Evolutionary conservation across 2,888 invertebrate species (phyloP).

Genomic region (Eurytoma adleriae): DNA sequence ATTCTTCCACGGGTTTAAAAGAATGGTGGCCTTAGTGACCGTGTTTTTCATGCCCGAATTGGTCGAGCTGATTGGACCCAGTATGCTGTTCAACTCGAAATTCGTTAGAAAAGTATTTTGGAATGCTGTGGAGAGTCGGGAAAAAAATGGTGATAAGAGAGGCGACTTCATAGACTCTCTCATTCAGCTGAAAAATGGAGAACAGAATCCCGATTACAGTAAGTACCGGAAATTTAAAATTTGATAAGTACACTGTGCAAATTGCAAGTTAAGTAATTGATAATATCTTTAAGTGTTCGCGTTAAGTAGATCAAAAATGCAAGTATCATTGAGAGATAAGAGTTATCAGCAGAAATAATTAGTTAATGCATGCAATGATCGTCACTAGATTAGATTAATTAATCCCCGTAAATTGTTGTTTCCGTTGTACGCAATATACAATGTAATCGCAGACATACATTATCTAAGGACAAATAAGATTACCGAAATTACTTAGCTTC

Average conservation of each 20-base stretch:
- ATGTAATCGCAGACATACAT: too few relatives aligned
- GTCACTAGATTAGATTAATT: too few relatives aligned
- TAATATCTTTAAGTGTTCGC: not conserved
- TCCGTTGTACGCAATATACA: too few relatives aligned
- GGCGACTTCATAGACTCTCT: slow-evolving; percentile 71
- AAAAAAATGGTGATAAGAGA: slow-evolving; percentile 64
- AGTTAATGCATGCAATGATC: too few relatives aligned
- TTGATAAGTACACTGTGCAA: not conserved
- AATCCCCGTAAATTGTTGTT: too few relatives aligned
- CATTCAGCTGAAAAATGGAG: slow-evolving; percentile 67
- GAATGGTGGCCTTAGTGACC: slow-evolving; percentile 70
- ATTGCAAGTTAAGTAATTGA: not conserved
- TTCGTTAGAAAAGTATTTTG: slow-evolving; percentile 70
- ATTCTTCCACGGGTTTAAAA: slow-evolving; percentile 70
- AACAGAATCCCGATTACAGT: slow-evolving; percentile 70
- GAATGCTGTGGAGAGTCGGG: slow-evolving; percentile 66
- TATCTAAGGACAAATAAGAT: too few relatives aligned
- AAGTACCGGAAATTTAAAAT: slow-evolving; percentile 51
- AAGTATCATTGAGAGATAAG: not conserved
- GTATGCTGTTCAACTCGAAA: slow-evolving; percentile 66
- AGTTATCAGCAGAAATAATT: too few relatives aligned
- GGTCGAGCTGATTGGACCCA: slow-evolving; percentile 66
- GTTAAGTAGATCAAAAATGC: not conserved
- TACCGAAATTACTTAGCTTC: too few relatives aligned
- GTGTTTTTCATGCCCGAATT: slow-evolving; percentile 72